Evolutionary conservation across 2,113 vertebrate genomes (phyloP).

Genomic region (Tachycineta bicolor): DNA sequence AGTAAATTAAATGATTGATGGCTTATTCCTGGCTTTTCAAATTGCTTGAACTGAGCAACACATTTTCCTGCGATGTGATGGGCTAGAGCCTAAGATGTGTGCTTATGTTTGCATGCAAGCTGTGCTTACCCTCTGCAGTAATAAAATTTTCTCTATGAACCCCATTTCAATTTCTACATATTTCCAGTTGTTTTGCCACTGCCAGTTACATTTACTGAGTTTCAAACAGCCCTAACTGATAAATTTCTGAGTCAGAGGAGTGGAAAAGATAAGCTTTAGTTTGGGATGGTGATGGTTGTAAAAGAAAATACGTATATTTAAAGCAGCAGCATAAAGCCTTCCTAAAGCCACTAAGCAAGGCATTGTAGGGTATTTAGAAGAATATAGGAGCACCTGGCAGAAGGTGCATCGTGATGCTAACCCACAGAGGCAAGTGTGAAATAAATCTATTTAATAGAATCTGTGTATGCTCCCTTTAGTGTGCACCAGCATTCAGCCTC

Average conservation of each 20-base stretch:
- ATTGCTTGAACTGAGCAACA: neutral
- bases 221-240: neutral
- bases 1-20: neutral
- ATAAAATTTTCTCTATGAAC: neutral
- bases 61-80: neutral
- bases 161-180: neutral
- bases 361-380: neutral
- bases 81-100: neutral
- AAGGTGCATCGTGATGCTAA: neutral
- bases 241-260: neutral
- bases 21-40: neutral
- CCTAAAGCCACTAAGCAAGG: neutral
- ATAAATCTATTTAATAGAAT: neutral
- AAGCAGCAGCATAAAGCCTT: neutral
- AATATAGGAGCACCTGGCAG: neutral
- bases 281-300: neutral
- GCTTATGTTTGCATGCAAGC: neutral
- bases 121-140: neutral
- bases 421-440: neutral
- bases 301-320: neutral
- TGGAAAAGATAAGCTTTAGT: neutral
- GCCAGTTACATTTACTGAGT: neutral
- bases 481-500: neutral
- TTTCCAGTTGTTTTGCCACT: neutral
- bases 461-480: neutral